A percentile compares a stretch with the other conserved stretches of the same genome.
phyloP scores from a whole-genome alignment of 1,140 invertebrate genomes.

The Bombus picipes region DNA sequence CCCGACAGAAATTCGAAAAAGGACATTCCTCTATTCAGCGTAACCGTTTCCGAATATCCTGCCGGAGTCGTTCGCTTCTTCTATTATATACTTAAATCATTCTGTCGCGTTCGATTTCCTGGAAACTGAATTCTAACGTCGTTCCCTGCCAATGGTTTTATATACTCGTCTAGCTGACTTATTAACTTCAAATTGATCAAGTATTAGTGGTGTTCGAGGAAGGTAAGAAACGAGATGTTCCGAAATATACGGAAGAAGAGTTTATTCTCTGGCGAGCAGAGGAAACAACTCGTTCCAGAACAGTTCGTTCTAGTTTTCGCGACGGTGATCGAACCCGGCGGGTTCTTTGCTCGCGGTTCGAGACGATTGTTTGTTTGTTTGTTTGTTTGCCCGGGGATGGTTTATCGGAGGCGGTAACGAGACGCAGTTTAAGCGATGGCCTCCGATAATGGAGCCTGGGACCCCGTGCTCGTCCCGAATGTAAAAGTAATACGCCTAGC shows the following conservation, averaged over 20 bases:
- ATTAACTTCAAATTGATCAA: not conserved
- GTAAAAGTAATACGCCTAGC: conserved; percentile 46
- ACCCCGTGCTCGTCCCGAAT: conserved; percentile 23
- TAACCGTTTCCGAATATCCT: not conserved
- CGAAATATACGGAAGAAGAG: not conserved
- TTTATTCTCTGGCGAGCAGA: not conserved
- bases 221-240: too few species aligned
- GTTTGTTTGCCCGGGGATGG: conserved; percentile 36
- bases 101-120: not conserved
- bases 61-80: not conserved
- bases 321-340: conserved; percentile 22
- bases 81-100: not conserved
- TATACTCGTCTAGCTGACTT: not conserved
- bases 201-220: too few species aligned
- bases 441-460: conserved; percentile 20
- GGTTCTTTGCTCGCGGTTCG: not conserved
- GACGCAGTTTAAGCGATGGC: conserved; percentile 36
- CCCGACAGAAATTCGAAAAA: conserved; percentile 22
- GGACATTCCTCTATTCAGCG: not conserved
- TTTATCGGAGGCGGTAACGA: conserved; percentile 50
- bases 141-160: not conserved
- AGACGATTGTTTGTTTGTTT: conserved; percentile 35
- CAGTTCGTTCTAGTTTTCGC: conserved; percentile 40
- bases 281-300: not conserved
- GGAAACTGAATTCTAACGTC: not conserved